phyloP scores from a whole-genome alignment of 2,797 vertebrate genomes.

The Bradypodion ventrale region DNA sequence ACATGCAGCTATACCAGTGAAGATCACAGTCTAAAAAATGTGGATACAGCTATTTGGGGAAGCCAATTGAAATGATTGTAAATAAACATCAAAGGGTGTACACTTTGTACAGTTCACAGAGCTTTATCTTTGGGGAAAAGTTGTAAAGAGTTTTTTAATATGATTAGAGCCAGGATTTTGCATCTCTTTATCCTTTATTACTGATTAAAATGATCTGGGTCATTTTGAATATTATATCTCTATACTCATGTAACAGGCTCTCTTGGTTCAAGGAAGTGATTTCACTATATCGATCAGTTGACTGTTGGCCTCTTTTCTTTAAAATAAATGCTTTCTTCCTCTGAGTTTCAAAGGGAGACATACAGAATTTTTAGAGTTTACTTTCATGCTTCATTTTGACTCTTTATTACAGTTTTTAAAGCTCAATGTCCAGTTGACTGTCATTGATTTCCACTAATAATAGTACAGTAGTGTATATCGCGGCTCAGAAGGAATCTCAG shows the following conservation, averaged over 20 bases:
- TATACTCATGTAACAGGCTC: not conserved
- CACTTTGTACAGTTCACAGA: slow-evolving; percentile 67
- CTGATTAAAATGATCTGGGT: not conserved
- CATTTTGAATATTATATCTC: not conserved
- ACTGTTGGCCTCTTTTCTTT: slow-evolving; percentile 19
- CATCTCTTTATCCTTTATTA: slow-evolving; percentile 1
- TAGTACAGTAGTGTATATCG: not conserved
- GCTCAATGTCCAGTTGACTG: slow-evolving; percentile 45
- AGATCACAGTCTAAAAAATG: not conserved
- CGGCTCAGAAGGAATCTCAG: not conserved
- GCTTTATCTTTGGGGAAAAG: slow-evolving; percentile 49
- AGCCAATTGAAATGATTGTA: slow-evolving; percentile 41
- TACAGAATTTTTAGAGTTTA: not conserved
- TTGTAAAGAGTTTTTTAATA: slow-evolving; percentile 34
- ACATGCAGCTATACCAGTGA: not conserved
- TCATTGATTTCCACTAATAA: slow-evolving; percentile 1
- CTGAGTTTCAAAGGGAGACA: not conserved
- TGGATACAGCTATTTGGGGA: not conserved
- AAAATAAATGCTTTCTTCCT: not conserved
- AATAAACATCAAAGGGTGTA: slow-evolving; percentile 57
- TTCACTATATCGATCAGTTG: slow-evolving; percentile 9
- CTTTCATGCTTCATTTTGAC: slow-evolving; percentile 2
- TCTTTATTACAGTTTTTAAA: not conserved
- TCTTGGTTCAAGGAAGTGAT: fast-evolving
- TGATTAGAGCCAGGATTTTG: not conserved